Percentiles rank a stretch among this genome's conserved stretches.
phyloP scores from a whole-genome alignment of 2,888 invertebrate species.

The Acrobasis suavella region DNA sequence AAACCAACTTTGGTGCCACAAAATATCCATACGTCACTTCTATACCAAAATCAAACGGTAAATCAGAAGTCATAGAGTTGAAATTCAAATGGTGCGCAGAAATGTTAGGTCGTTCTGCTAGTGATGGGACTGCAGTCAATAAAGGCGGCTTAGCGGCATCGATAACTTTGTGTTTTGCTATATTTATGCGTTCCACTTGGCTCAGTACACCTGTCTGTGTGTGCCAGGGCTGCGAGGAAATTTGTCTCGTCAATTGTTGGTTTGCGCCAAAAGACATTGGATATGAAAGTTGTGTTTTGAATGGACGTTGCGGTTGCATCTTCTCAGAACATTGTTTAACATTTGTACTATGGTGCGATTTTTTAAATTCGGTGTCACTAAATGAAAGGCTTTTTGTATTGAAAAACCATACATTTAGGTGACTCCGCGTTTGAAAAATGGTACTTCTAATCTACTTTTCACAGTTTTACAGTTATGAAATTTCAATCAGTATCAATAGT shows the following conservation, averaged over 20 bases:
- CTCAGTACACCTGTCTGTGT: constrained; percentile 61
- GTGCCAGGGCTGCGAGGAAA: constrained; percentile 37
- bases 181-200: constrained; percentile 73
- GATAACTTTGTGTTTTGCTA: constrained; percentile 77
- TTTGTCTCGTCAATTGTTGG: constrained; percentile 37
- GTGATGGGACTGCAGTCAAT: constrained; percentile 66
- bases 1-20: constrained; percentile 54
- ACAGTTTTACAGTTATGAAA: no score
- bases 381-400: no score
- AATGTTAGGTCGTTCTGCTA: constrained; percentile 50
- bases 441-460: no score
- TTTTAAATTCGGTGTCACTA: no score
- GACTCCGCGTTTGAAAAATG: no score
- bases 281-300: neutral
- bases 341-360: no score
- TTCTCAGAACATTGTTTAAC: neutral
- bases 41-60: constrained; percentile 38
- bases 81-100: constrained; percentile 31
- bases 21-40: constrained; percentile 37
- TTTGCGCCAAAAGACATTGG: constrained; percentile 31
- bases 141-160: constrained; percentile 75
- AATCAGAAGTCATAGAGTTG: constrained; percentile 32
- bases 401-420: no score
- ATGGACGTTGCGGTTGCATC: constrained; percentile 1
- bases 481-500: no score